Conservation (phyloP, 2,113 vertebrate species). For the Tachysurus vachellii region DNA sequence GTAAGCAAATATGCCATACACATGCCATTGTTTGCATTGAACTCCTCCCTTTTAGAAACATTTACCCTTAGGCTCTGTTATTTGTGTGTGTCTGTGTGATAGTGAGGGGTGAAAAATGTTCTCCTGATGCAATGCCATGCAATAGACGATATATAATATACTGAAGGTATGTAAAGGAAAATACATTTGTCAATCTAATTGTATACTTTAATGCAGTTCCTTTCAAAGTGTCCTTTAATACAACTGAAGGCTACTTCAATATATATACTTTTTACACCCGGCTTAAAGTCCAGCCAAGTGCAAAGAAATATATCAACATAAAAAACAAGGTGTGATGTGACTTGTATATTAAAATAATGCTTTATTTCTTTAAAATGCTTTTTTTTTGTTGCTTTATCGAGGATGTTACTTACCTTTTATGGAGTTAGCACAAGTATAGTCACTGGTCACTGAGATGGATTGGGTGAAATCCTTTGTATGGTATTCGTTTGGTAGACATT, state of each 20-base stretch:
- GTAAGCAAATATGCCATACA: background rate
- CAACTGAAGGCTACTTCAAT: no score
- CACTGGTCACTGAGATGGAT: no score
- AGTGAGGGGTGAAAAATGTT: background rate
- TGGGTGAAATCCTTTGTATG: background rate
- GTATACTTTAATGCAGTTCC: background rate
- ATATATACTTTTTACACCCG: no score
- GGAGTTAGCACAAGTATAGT: no score
- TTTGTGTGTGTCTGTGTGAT: background rate
- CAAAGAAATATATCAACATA: background rate
- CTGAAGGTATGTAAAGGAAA: background rate
- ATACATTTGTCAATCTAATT: background rate
- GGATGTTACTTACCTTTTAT: background rate
- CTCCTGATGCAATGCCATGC: background rate
- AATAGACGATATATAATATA: background rate
- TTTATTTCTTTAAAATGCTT: background rate
- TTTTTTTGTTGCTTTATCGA: background rate
- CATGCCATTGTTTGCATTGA: background rate
- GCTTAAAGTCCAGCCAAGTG: no score
- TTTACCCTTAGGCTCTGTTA: background rate
- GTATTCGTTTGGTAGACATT: background rate
- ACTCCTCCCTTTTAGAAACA: background rate
- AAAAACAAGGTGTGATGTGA: no score
- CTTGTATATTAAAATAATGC: background rate
- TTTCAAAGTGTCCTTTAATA: no score